Evolutionary conservation across 30 jellyfish, hydroid and myxozoan genomes (phyloP).

Genomic region (Turritopsis rubra): DNA sequence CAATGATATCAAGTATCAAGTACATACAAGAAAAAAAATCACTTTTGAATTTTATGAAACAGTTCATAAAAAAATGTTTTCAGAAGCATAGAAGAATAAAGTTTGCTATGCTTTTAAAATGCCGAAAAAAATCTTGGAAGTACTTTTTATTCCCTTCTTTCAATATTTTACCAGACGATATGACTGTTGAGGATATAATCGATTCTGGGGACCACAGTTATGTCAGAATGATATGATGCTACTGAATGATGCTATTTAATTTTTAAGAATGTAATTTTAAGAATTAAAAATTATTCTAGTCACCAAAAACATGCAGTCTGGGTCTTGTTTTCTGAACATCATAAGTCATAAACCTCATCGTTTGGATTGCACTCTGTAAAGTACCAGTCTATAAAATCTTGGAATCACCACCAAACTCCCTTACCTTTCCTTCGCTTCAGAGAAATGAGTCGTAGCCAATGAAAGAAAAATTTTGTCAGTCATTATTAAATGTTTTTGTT

Average conservation of each 20-base stretch:
- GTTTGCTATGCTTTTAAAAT: slow-evolving; percentile 37
- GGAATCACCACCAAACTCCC: too few species aligned
- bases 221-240: slow-evolving; percentile 38
- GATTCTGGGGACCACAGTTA: slow-evolving; percentile 39
- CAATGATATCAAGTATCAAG: slow-evolving; percentile 33
- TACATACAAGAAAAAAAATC: slow-evolving; percentile 29
- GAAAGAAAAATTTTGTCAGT: too few species aligned
- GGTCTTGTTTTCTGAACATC: too few species aligned
- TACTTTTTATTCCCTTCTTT: slow-evolving; percentile 55
- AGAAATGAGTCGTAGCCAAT: too few species aligned
- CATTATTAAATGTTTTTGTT: too few species aligned
- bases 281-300: too few species aligned
- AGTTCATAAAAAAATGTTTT: slow-evolving; percentile 10
- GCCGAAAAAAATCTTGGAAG: slow-evolving; percentile 45
- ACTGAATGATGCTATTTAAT: neutral
- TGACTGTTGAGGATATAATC: slow-evolving; percentile 48
- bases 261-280: too few species aligned
- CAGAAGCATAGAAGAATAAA: slow-evolving; percentile 43
- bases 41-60: slow-evolving; percentile 1
- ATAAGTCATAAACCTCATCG: too few species aligned
- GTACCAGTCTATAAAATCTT: too few species aligned
- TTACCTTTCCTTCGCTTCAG: too few species aligned
- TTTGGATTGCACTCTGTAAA: too few species aligned
- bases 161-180: slow-evolving; percentile 55
- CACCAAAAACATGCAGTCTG: too few species aligned